Base-by-base conservation (phyloP, 2,113 vertebrate genomes). In the Ophthalmolycus amberensis region DNA sequence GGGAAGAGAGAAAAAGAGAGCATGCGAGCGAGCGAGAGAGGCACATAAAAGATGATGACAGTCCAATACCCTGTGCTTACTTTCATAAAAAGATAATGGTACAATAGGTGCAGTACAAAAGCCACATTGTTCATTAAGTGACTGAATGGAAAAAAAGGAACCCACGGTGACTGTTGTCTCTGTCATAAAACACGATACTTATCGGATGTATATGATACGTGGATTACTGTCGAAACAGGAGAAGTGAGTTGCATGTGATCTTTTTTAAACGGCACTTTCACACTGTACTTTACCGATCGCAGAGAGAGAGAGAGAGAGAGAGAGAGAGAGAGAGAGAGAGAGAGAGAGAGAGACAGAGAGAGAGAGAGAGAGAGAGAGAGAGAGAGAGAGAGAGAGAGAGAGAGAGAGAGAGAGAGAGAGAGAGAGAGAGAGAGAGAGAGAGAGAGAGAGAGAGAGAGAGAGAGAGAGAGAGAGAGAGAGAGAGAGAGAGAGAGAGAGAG, bases 11-110 rank as follows among this genome's bases (percentile, higher is more conserved):
- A 78, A 5, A 79, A 40, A 70, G 32, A 73, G 66, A 77, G 77
- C 12, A 76, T 5, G 37, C 46, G 72, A 77, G 80, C 25, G 68
- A 63, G 81, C 1, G 88, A 92, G 89, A 91, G 89, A 91, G 87
- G 82, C 71, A 85, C 70, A 87, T 87, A 91, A 93, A 91, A 92
- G 84, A 88, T 82, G 85, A 87, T 62, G 83, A 86, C 82, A 82
- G 85, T 74, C 73, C 79, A 77, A 75, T 77, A 50, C 75, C 75
- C 77, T 88, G 56, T 75, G 87, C 90, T 90, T 91, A 90, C 90
- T 92, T 93, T 92, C 91, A 94, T 93, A 88, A 91, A 92, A 86
- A 84, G 85, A 93, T 91, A 91, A 91, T 83, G 63, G 81, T 59
- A 50, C 66, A 44, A 78, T 71, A 81, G 84, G 75, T 15, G 71